These are phyloP conservation scores for Craseonycteris thonglongyai DNA, from an alignment of 2,113 vertebrate genomes.

Conservation along the genomic window DNA sequence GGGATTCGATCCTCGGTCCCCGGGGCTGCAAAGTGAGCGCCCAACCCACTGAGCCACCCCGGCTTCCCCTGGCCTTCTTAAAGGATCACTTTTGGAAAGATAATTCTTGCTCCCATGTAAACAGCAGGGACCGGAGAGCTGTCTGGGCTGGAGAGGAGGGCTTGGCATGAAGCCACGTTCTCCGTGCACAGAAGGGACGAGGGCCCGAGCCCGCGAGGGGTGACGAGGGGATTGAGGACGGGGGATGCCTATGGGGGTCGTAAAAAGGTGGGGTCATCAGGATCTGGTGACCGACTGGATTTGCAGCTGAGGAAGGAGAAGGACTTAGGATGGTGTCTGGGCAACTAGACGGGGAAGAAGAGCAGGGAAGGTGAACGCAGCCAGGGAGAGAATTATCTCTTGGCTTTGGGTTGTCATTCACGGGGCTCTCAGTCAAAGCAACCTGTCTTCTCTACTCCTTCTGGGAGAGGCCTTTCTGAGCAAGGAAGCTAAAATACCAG, in stretches of 20 bases:
- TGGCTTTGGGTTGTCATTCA: background rate
- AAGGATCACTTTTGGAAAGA: background rate
- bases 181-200: background rate
- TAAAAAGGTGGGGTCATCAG: background rate
- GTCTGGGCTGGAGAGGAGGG: background rate
- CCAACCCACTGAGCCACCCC: too few species aligned
- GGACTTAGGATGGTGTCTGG: background rate
- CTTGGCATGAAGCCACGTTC: background rate
- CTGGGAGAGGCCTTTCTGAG: background rate
- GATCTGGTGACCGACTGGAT: accelerated
- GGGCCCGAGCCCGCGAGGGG: background rate
- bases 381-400: too few species aligned
- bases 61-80: background rate
- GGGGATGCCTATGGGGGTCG: background rate
- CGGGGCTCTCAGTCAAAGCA: background rate
- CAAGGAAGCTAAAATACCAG: background rate
- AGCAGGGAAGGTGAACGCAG: background rate
- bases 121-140: background rate
- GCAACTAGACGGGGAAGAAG: background rate
- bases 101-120: background rate
- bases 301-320: background rate
- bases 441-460: background rate
- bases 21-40: too few species aligned
- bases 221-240: accelerated
- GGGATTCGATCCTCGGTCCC: too few species aligned